These are phyloP conservation scores for Elachura formosa DNA, from an alignment of 2,113 vertebrate species.

Conservation along the genomic window DNA sequence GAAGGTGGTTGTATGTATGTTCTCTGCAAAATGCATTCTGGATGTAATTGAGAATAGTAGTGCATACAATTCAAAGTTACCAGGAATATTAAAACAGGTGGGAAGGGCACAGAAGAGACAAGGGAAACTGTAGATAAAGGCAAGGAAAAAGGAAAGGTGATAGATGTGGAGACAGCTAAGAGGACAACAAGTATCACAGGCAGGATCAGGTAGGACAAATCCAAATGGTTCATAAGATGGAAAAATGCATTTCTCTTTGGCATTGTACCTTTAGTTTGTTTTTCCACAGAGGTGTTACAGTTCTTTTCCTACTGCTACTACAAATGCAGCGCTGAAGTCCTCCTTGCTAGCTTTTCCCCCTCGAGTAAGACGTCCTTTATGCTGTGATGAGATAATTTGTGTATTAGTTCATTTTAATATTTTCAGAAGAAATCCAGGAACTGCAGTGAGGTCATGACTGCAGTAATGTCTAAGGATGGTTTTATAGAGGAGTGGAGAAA, in stretches of 20 bases:
- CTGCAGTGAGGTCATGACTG: not conserved
- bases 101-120: not conserved
- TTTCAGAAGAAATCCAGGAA: slow-evolving; percentile 7
- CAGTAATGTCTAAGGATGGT: not conserved
- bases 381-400: slow-evolving; percentile 30
- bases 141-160: not conserved
- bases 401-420: slow-evolving; percentile 42
- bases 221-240: not conserved
- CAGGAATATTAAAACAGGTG: not conserved
- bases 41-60: not conserved
- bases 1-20: not conserved
- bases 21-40: not conserved
- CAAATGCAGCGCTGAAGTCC: not conserved
- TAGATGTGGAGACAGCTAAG: not conserved
- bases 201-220: not conserved
- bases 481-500: not conserved
- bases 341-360: not conserved
- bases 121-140: not conserved
- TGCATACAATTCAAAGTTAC: not conserved
- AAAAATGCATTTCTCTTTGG: not conserved
- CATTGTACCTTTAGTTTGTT: not conserved
- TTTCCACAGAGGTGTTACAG: not conserved
- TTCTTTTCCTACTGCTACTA: not conserved
- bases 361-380: not conserved
- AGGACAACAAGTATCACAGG: not conserved